Base-by-base conservation (phyloP, 2,113 vertebrate genomes). In the Brachyhypopomus occidentalis region DNA sequence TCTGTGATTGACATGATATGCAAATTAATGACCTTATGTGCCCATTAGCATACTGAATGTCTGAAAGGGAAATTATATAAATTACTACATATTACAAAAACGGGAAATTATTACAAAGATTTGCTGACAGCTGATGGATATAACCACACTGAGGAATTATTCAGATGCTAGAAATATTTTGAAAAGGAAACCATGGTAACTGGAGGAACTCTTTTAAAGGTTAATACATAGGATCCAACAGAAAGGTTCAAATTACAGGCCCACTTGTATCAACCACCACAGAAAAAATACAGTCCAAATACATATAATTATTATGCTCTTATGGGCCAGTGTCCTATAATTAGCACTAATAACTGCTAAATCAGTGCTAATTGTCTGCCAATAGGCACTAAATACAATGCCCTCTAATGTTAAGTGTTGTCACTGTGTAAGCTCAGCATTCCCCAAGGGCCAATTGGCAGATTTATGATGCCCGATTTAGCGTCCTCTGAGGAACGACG, bases 341-440 rank as follows among this genome's bases (percentile, higher is more conserved):
- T 85, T 83, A 75, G 73, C n/a, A 25, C 72, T 82, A 83, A 85
- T 83, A 52, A 73, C 72, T 83, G 60, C 48, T 80, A 83, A 62
- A 74, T 66, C 72, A 77, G 75, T 77, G 76, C 66, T 75, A 82
- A 85, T 80, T 67, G 77, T 83, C 67, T 80, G 80, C 78, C 80
- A 77, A 82, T 83, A 85, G 64, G 48, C 38, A 82, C 77, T 71
- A 67, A 83, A 75, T 85, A 80, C 77, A 72, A 70, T 67, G 77
- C 66, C 64, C 52, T 74, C 36, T 77, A 80, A 78, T 85, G 60
- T 58, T 58, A 23, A 36, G 58, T 69, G 77, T 72, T 77, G 58
- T 66, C 60, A 45, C 45, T n/a, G 22, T 78, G 48, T 70, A 70
- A 74, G 74, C 84, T 80, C 30, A 41, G 34, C 7, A n/a, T 66